A percentile compares a stretch with the other conserved stretches of the same genome.
Evolutionary conservation across 2,888 invertebrate species (phyloP).

Genomic region (Odontocolon sp.): DNA sequence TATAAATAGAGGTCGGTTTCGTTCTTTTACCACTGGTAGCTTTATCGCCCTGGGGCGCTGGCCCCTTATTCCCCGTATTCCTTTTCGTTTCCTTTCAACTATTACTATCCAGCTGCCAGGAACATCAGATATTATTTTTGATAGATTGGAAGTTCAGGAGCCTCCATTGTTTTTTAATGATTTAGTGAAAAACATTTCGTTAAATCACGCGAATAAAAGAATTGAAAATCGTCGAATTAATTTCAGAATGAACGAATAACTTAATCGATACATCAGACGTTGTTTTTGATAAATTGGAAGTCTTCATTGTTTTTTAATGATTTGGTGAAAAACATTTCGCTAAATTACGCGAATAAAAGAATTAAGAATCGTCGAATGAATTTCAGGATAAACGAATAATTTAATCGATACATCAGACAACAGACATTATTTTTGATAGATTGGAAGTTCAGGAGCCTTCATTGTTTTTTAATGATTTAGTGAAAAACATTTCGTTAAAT

Average conservation of each 20-base stretch:
- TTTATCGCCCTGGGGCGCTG: conserved; percentile 9
- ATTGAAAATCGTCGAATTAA: too few species aligned
- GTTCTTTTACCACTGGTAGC: not conserved
- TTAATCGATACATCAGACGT: too few species aligned
- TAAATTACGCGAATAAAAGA: too few species aligned
- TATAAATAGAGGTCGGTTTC: conserved; percentile 73
- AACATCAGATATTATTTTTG: not conserved
- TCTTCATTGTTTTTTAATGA: too few species aligned
- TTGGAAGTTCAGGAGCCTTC: not conserved
- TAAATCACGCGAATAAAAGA: too few species aligned
- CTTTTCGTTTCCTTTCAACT: not conserved
- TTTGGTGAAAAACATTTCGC: too few species aligned
- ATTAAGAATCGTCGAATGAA: too few species aligned
- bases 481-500: too few species aligned
- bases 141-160: conserved; percentile 3
- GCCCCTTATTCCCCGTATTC: not conserved
- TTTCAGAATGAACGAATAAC: too few species aligned
- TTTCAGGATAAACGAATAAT: too few species aligned
- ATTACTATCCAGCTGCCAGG: not conserved
- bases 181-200: not conserved
- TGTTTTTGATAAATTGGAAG: too few species aligned
- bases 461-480: not conserved
- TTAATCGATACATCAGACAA: too few species aligned
- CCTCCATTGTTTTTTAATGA: not conserved
- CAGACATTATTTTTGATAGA: not conserved